Conservation (phyloP, 1,140 invertebrate species). For the Oncopeltus fasciatus region DNA sequence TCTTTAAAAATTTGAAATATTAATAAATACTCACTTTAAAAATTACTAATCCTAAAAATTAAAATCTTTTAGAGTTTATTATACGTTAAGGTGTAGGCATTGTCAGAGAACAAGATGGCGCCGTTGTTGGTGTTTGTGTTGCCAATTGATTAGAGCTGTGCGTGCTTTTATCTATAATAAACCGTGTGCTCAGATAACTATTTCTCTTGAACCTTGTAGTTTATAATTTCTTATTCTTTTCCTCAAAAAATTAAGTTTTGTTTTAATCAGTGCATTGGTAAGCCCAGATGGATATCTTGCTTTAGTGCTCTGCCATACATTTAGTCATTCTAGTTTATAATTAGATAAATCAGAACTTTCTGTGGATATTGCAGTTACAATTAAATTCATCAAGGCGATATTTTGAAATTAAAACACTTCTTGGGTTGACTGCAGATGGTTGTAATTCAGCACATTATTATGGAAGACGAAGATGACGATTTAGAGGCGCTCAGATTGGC, state of each 20-base stretch:
- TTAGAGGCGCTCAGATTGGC: constrained; percentile 31
- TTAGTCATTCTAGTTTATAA: neutral
- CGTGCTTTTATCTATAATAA: neutral
- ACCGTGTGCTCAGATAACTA: neutral
- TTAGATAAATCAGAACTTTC: neutral
- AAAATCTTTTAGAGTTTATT: too few relatives aligned
- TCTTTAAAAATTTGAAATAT: too few relatives aligned
- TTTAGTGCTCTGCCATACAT: neutral
- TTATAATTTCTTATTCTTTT: neutral
- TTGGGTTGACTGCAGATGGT: constrained; percentile 1
- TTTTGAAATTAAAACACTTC: too few relatives aligned
- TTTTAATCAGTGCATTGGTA: neutral
- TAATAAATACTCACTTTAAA: too few relatives aligned
- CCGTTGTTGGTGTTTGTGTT: neutral
- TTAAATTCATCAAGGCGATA: too few relatives aligned
- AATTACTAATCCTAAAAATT: too few relatives aligned
- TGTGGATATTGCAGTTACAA: neutral
- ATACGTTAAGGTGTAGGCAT: too few relatives aligned
- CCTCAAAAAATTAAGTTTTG: neutral
- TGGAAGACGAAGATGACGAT: constrained; percentile 32
- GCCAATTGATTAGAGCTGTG: neutral
- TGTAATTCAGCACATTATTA: neutral
- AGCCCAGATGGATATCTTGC: neutral
- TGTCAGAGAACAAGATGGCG: neutral
- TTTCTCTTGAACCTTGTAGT: neutral